Evolutionary conservation across 2,888 invertebrate genomes (phyloP).

Genomic region (Empis livida): DNA sequence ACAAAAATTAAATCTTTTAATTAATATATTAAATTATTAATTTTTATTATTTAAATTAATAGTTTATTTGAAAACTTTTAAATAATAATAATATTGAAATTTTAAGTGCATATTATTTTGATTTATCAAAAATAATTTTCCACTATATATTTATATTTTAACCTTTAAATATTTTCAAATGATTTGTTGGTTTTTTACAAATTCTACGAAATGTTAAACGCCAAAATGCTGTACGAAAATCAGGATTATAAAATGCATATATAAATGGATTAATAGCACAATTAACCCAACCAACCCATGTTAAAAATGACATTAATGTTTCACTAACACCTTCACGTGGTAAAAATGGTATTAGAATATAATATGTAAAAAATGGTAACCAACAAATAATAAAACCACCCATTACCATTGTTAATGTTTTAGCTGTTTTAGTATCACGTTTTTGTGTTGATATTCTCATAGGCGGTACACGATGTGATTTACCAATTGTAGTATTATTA

Average conservation of each 20-base stretch:
- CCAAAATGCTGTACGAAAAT: slow-evolving; percentile 79
- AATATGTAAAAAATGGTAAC: slow-evolving; percentile 78
- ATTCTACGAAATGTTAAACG: slow-evolving; percentile 46
- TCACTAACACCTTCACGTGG: slow-evolving; percentile 45
- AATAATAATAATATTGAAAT: no score
- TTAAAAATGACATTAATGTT: slow-evolving; percentile 59
- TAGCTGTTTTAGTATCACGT: slow-evolving; percentile 75
- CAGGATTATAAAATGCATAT: slow-evolving; percentile 79
- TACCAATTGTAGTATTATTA: no score
- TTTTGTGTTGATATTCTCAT: slow-evolving; percentile 53
- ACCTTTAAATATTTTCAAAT: slow-evolving; percentile 27
- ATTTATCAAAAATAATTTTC: no score
- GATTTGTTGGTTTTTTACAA: slow-evolving; percentile 27
- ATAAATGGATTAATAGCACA: slow-evolving; percentile 85
- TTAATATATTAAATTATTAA: no score
- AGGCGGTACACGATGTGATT: slow-evolving; percentile 22
- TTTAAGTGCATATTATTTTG: no score
- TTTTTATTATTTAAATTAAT: no score
- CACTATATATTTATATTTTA: slow-evolving; percentile 7
- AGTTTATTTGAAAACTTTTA: no score
- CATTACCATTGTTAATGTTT: slow-evolving; percentile 76
- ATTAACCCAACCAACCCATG: slow-evolving; percentile 85
- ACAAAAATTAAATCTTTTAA: no score
- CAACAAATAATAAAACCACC: slow-evolving; percentile 81
- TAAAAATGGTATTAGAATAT: slow-evolving; percentile 69